Conservation (phyloP, 2,797 vertebrate species). For the Ctenosaura bakeri region DNA sequence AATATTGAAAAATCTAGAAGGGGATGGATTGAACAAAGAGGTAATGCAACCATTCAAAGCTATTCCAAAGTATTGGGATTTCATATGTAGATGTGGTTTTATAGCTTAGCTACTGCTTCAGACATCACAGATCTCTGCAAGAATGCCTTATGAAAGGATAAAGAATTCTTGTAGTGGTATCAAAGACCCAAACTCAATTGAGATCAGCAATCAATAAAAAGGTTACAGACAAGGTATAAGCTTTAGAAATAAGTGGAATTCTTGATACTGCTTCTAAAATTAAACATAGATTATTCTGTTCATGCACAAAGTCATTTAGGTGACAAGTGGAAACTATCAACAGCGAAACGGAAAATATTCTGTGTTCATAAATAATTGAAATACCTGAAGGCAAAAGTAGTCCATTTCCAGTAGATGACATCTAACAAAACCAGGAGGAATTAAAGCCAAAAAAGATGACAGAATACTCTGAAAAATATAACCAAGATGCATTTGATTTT, state of each 20-base stretch:
- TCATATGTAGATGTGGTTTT: background rate
- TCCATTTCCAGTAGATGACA: slow-evolving; percentile 41
- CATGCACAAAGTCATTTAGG: slow-evolving; percentile 52
- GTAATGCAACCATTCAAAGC: slow-evolving; percentile 25
- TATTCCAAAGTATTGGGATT: background rate
- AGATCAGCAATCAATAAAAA: slow-evolving; percentile 42
- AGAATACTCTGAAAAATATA: background rate
- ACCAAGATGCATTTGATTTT: slow-evolving; percentile 44
- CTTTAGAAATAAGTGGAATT: slow-evolving; percentile 35
- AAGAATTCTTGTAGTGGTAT: slow-evolving; percentile 16
- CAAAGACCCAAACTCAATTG: slow-evolving; percentile 46
- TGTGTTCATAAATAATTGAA: slow-evolving; percentile 68
- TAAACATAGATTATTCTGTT: slow-evolving; percentile 56
- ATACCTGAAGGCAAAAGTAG: slow-evolving; percentile 58
- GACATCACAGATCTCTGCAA: slow-evolving; percentile 30
- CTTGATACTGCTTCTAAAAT: slow-evolving; percentile 46
- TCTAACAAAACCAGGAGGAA: slow-evolving; percentile 60
- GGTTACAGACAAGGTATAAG: slow-evolving; percentile 34
- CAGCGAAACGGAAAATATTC: slow-evolving; percentile 60
- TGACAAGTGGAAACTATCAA: slow-evolving; percentile 60
- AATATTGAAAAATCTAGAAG: slow-evolving; percentile 3
- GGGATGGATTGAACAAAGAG: slow-evolving; percentile 7
- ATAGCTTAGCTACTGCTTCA: slow-evolving; percentile 18
- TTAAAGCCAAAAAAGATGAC: background rate
- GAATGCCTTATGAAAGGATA: slow-evolving; percentile 10